Conservation (phyloP, 2,797 vertebrate genomes). For the Gymnocypris eckloni region DNA sequence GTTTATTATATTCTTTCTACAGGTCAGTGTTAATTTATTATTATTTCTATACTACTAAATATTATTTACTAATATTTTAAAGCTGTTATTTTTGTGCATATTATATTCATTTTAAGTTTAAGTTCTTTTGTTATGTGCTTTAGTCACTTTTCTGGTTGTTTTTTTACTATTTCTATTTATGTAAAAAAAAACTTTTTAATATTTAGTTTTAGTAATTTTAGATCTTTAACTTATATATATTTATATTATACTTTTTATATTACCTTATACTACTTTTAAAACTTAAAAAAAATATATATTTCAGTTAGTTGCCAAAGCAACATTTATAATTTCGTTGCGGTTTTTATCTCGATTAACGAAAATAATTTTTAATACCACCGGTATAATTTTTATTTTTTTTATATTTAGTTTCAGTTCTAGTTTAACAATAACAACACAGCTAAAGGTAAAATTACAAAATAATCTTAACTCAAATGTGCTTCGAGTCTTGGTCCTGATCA, state of each 20-base stretch:
- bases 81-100: background rate
- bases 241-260: background rate
- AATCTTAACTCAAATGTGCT: background rate
- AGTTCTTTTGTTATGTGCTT: background rate
- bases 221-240: background rate
- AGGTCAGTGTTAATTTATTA: background rate
- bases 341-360: too few relatives aligned
- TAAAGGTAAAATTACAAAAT: background rate
- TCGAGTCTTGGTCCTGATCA: too few relatives aligned
- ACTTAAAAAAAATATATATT: background rate
- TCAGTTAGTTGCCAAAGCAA: background rate
- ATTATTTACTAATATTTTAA: background rate
- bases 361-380: too few relatives aligned
- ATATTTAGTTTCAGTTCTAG: background rate
- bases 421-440: background rate
- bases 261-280: background rate
- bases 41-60: background rate
- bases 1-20: background rate
- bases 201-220: background rate
- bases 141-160: background rate
- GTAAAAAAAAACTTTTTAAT: background rate
- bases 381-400: background rate
- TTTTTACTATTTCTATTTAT: background rate
- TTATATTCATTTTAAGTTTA: background rate
- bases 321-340: background rate